These are phyloP conservation scores for Elephas maximus DNA, from an alignment of 2,113 vertebrate species.

Conservation along the genomic window DNA sequence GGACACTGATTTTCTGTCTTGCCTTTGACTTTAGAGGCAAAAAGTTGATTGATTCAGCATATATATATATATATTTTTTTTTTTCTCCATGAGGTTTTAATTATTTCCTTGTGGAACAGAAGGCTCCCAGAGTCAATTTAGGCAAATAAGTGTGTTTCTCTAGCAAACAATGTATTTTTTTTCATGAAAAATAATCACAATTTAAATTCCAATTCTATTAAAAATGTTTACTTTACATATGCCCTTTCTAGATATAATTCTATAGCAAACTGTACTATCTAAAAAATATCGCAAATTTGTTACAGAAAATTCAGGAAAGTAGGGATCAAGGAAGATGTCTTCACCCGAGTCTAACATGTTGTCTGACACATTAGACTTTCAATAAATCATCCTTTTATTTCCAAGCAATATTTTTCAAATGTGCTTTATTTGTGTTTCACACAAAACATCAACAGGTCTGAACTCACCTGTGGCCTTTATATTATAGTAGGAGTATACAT, in stretches of 20 bases:
- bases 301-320: neutral
- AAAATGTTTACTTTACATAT: neutral
- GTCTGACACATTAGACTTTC: neutral
- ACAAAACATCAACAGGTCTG: neutral
- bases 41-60: constrained; percentile 3
- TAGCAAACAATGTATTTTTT: neutral
- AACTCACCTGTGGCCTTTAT: neutral
- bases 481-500: neutral
- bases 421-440: neutral
- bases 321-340: neutral
- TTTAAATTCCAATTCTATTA: neutral
- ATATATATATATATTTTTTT: neutral
- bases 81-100: neutral
- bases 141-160: constrained; percentile 6
- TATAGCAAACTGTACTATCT: neutral
- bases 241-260: constrained; percentile 41
- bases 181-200: neutral
- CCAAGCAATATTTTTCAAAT: neutral
- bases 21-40: neutral
- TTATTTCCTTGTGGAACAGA: constrained; percentile 24
- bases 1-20: neutral
- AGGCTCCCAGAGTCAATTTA: constrained; percentile 35
- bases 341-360: neutral
- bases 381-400: neutral
- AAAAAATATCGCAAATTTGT: neutral